Evolutionary conservation across 2,797 vertebrate genomes (phyloP).

Genomic region (Phataginus tricuspis): DNA sequence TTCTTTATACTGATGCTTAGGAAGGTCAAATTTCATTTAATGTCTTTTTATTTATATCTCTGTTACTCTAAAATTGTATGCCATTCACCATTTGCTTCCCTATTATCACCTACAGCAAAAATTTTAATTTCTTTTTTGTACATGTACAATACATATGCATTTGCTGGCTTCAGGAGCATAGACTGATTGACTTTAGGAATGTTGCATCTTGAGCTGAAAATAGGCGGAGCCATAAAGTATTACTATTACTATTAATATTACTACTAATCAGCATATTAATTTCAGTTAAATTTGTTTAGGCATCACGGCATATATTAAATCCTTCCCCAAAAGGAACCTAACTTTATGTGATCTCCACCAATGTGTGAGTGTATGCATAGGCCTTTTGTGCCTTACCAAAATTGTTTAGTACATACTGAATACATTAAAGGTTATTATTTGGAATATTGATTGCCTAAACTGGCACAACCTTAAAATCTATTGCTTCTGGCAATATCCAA

Average conservation of each 20-base stretch:
- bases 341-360: not conserved
- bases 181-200: not conserved
- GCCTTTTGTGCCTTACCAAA: not conserved
- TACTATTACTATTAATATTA: not conserved
- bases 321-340: not conserved
- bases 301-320: not conserved
- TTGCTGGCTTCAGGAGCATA: not conserved
- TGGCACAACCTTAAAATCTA: not conserved
- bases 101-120: not conserved
- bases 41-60: slow-evolving; percentile 8
- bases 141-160: not conserved
- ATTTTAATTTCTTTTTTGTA: not conserved
- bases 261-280: not conserved
- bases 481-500: not conserved
- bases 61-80: slow-evolving; percentile 7
- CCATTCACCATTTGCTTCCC: slow-evolving; percentile 1
- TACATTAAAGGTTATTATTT: not conserved
- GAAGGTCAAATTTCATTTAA: not conserved
- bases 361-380: not conserved
- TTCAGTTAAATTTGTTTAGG: slow-evolving; percentile 31
- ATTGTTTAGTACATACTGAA: slow-evolving; percentile 11
- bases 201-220: slow-evolving; percentile 21
- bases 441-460: slow-evolving; percentile 8
- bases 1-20: slow-evolving; percentile 14
- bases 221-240: not conserved